Evolutionary conservation across 2,113 vertebrate species (phyloP), one percentile per base, ranked within the genome.

Genomic region (Cyanoramphus novaezelandiae): DNA sequence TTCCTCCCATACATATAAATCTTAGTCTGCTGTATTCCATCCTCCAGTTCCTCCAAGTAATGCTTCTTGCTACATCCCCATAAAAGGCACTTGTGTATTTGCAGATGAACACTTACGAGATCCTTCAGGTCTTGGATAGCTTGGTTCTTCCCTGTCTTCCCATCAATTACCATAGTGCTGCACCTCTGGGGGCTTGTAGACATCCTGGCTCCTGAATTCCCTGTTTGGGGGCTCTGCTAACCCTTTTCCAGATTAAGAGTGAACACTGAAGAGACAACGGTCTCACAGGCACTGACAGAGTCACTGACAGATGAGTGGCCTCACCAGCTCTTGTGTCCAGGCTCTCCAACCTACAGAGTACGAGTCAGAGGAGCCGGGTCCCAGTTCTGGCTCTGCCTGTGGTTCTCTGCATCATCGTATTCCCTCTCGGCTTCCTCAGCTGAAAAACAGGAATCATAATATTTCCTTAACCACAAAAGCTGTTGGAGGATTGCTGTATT

Each of bases 401-500:
- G 64, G 77, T 92, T 91, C 85, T 88, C 82, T 81, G 68, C 72
- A 53, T 79, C 64, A 74, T 53, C 68, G 9, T 53, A 31, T 85
- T 95, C 78, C 23, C 28, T 52, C 50, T 72, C 67, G 59, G 33
- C 86, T 78, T 95, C 53, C 37, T 57, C 49, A 64, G 57, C 29
- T 88, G 55, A 83, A 83, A 88, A 86, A 43, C 74, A 90, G 69
- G 63, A 60, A 59, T 76, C n/a, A 59, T 55, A 72, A 84, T 84
- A 70, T 86, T 92, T 88, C 41, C 65, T 76, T 88, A 76, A 83
- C 11, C 83, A 78, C 41, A 68, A 78, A 92, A 92, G 93, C 90
- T 96, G 39, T 89, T 93, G 80, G 82, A 92, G 65, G 95, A 93
- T 96, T 96, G 94, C 57, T 93, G 95, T 69, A 62, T 75, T 96